Conservation (phyloP, 2,113 vertebrate genomes). For the Fulmarus glacialis region DNA sequence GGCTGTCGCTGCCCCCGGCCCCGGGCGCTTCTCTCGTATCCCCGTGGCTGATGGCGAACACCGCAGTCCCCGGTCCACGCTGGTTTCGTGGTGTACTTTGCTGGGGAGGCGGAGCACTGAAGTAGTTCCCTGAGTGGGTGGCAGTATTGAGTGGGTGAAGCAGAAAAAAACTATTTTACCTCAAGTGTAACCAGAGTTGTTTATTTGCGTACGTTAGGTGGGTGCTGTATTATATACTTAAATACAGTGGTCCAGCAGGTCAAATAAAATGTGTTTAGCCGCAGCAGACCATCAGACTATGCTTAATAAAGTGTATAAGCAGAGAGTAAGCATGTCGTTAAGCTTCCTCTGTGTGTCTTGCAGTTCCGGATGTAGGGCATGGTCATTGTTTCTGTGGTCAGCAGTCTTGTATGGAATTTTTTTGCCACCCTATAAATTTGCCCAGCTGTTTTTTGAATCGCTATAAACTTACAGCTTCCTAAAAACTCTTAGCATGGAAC, state of each 20-base stretch:
- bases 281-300: background rate
- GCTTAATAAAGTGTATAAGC: accelerated
- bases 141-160: accelerated
- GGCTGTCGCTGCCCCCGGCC: accelerated
- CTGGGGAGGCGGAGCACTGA: background rate
- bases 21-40: accelerated
- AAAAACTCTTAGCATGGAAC: background rate
- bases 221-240: accelerated
- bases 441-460: accelerated
- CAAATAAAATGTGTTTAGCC: accelerated
- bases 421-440: accelerated
- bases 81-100: accelerated
- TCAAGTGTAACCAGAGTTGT: accelerated
- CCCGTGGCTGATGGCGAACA: accelerated
- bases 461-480: accelerated
- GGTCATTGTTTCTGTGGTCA: accelerated
- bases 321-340: accelerated
- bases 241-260: accelerated
- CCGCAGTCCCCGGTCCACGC: accelerated
- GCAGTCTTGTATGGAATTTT: accelerated
- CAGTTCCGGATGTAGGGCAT: accelerated
- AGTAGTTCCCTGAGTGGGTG: accelerated
- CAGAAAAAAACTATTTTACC: accelerated
- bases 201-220: accelerated
- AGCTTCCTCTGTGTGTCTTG: accelerated